Evolutionary conservation across 2,888 invertebrate species (phyloP), one percentile per base, ranked within the genome.

Genomic region (Hirtodrosophila confusa): DNA sequence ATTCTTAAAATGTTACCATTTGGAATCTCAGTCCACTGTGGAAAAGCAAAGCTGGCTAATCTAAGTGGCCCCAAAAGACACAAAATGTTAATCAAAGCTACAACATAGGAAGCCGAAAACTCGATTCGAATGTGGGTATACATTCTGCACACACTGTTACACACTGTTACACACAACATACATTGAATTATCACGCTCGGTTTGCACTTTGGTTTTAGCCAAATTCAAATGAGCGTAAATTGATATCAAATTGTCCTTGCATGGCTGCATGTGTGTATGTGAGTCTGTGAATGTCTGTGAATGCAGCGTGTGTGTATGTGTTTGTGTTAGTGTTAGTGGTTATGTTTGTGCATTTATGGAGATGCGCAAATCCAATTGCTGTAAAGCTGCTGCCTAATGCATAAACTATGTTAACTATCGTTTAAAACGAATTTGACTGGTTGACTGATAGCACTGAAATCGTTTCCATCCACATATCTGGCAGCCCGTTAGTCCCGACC

Each of bases 131-230:
- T 56, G 39, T 35, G 4, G 31, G 6, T 12, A 45, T 17, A 12
- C 17, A 45, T 31, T 12, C 27, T 33, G 37, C 31, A 44, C 6
- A 10, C 3, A 61, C n/a, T 40, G 33, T 33, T 33, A 45, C 48
- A 65, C 56, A 44, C 37, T 10, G 39, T 49, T 47, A 44, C 40
- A 53, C 50, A 44, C 12, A 36, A 31, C 24, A 48, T 48, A 49
- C 70, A 71, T 70, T 75, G 75, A 83, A 86, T 86, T 74, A 69
- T 70, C 77, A 86, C 76, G 86, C 89, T 86, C 74, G 75, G 83
- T 73, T 86, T 78, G 44, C 62, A 70, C 69, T 78, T 79, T 74
- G 78, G 63, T 68, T 78, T 69, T 60, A 45, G 62, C 53, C 65
- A 61, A 80, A 75, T 75, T 78, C 73, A 80, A 82, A 78, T 86